A percentile compares a stretch with the other conserved stretches of the same genome.
phyloP scores from a whole-genome alignment of 2,888 invertebrate genomes.

The Chrysodeixis includens region DNA sequence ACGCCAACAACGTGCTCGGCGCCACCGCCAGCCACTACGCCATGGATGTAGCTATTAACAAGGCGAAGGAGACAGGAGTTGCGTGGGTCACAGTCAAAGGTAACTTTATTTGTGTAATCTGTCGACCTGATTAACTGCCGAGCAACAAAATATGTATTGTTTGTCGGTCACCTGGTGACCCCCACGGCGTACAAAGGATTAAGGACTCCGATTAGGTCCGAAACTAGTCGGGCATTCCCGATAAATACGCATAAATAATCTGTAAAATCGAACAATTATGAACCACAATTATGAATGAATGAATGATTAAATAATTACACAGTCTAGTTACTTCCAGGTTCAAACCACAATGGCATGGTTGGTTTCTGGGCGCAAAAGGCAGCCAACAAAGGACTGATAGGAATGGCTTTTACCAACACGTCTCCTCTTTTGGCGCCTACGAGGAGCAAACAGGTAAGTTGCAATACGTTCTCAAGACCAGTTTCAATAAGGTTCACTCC shows the following conservation, averaged over 20 bases:
- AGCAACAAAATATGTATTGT: too few relatives aligned
- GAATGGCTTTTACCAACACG: slow-evolving; percentile 97
- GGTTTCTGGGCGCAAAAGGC: slow-evolving; percentile 95
- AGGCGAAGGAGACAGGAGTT: slow-evolving; percentile 94
- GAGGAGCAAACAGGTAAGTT: slow-evolving; percentile 91
- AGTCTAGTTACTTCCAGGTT: slow-evolving; percentile 84
- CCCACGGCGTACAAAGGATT: too few relatives aligned
- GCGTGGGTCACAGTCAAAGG: slow-evolving; percentile 95
- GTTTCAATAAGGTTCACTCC: not conserved
- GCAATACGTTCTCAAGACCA: too few relatives aligned
- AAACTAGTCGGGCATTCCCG: too few relatives aligned
- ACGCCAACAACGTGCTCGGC: slow-evolving; percentile 94
- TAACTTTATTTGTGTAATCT: too few relatives aligned
- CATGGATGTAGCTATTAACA: slow-evolving; percentile 94
- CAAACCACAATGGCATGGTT: slow-evolving; percentile 97
- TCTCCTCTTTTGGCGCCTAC: slow-evolving; percentile 97
- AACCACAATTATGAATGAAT: too few relatives aligned
- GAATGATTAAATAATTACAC: too few relatives aligned
- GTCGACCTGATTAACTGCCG: too few relatives aligned
- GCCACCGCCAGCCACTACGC: slow-evolving; percentile 94
- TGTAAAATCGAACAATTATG: too few relatives aligned
- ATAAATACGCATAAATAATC: too few relatives aligned
- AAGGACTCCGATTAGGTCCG: too few relatives aligned
- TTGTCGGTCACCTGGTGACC: too few relatives aligned
- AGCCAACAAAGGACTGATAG: slow-evolving; percentile 92